These are phyloP conservation scores for Onychomys torridus DNA, from an alignment of 2,797 vertebrate species.

Conservation along the genomic window DNA sequence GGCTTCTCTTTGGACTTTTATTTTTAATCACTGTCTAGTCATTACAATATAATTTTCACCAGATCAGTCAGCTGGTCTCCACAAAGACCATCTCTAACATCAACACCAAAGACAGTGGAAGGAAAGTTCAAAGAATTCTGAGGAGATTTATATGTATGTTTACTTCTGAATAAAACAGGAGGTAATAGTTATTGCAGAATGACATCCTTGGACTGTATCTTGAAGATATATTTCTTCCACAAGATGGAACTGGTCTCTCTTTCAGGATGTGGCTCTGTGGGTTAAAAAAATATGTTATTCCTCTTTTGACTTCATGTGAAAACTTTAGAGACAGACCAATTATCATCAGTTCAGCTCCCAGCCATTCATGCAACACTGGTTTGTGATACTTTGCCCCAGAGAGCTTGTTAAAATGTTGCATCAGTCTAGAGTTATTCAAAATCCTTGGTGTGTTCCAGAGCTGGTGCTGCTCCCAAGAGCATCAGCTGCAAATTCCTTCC, in stretches of 20 bases:
- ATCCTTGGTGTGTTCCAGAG: constrained; percentile 20
- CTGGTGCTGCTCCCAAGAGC: background rate
- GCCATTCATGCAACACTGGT: background rate
- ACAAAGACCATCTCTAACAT: background rate
- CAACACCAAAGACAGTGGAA: background rate
- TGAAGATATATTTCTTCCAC: background rate
- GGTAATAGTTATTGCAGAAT: background rate
- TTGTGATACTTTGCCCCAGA: background rate
- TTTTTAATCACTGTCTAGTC: constrained; percentile 80
- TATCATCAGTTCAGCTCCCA: background rate
- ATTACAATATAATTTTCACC: background rate
- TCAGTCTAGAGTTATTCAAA: constrained; percentile 39
- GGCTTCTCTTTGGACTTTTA: background rate
- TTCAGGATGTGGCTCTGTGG: background rate
- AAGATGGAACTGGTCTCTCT: background rate
- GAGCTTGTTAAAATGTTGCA: constrained; percentile 27
- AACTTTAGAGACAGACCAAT: background rate
- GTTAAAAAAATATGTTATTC: background rate
- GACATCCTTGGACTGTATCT: background rate
- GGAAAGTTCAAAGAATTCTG: background rate
- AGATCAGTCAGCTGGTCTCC: background rate
- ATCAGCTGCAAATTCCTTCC: background rate
- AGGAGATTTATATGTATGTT: background rate
- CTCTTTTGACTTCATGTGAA: background rate
- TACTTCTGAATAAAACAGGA: constrained; percentile 1